phyloP scores from a whole-genome alignment of 2,113 vertebrate genomes.

The Toxotes chatareus region DNA sequence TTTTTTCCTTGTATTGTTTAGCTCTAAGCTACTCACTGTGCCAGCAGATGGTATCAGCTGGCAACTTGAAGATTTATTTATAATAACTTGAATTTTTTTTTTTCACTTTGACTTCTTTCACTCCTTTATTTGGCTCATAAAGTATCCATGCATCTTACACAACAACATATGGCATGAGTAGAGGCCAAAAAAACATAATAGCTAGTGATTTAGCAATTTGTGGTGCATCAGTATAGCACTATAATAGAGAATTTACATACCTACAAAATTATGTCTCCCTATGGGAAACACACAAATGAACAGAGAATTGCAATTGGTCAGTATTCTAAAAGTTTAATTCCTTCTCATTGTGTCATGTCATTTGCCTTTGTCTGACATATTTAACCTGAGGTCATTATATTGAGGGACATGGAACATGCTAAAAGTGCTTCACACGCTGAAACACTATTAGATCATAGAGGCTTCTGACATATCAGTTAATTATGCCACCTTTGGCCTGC shows the following conservation, averaged over 20 bases:
- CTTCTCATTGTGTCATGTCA: not conserved
- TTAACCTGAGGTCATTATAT: constrained; percentile 18
- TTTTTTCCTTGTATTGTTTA: not conserved
- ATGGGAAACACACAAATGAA: not conserved
- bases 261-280: too few relatives aligned
- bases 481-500: constrained; percentile 75
- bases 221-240: not conserved
- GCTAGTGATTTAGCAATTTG: not conserved
- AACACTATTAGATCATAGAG: constrained; percentile 50
- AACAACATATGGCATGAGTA: not conserved
- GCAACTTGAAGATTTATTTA: not conserved
- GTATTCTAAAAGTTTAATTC: not conserved
- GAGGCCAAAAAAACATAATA: too few relatives aligned
- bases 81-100: too few relatives aligned
- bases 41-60: not conserved
- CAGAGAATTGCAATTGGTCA: not conserved
- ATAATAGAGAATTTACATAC: not conserved
- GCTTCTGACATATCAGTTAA: constrained; percentile 56
- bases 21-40: not conserved
- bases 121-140: not conserved
- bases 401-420: constrained; percentile 17
- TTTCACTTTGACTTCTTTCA: too few relatives aligned
- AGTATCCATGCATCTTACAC: not conserved
- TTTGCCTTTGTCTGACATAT: constrained; percentile 22
- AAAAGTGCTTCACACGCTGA: constrained; percentile 41